A percentile compares a stretch with the other conserved stretches of the same genome.
These are phyloP conservation scores for Halcyon smyrnensis DNA, from an alignment of 2,797 vertebrate genomes.

Conservation along the genomic window DNA sequence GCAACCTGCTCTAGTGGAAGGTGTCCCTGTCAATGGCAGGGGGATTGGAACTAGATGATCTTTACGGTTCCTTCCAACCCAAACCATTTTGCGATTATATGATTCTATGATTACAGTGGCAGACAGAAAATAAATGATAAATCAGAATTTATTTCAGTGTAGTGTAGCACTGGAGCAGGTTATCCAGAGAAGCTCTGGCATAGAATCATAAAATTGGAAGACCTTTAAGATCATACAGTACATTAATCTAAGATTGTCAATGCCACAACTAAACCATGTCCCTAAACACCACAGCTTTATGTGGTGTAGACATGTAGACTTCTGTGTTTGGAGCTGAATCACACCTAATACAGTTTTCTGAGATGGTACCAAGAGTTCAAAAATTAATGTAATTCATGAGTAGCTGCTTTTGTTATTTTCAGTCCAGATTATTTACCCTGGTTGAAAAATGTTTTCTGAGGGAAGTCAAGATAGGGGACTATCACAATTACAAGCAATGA, in stretches of 20 bases:
- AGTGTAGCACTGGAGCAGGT: neutral
- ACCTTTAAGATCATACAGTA: neutral
- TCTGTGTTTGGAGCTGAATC: neutral
- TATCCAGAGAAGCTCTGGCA: neutral
- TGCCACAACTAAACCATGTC: no score
- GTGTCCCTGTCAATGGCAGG: no score
- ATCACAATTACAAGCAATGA: neutral
- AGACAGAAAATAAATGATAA: neutral
- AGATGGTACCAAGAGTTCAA: neutral
- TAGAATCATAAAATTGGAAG: no score
- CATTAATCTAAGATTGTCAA: no score
- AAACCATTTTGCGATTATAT: no score
- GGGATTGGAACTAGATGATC: no score
- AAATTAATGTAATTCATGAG: neutral
- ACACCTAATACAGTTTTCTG: neutral
- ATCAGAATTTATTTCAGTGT: neutral
- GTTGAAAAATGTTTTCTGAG: neutral
- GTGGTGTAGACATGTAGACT: no score
- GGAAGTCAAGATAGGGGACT: neutral
- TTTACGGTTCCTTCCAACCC: no score
- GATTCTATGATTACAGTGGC: neutral
- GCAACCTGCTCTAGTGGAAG: no score
- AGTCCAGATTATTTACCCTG: neutral
- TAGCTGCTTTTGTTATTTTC: neutral
- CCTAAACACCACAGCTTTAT: no score